Evolutionary conservation across 2,797 vertebrate genomes (phyloP).

Genomic region (Manis javanica): DNA sequence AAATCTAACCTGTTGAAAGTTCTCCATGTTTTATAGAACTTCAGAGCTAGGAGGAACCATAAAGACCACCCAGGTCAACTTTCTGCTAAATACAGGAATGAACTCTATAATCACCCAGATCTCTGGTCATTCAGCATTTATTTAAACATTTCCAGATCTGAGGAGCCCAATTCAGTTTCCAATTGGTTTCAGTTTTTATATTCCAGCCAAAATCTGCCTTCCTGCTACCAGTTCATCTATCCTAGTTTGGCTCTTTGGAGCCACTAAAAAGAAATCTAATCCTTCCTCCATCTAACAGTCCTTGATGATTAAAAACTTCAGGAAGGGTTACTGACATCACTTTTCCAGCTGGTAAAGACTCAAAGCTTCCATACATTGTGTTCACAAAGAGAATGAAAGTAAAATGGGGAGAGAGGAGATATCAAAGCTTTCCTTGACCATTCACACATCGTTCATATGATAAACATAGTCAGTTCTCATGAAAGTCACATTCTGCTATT

Average conservation of each 20-base stretch:
- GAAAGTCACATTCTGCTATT: slow-evolving; percentile 2
- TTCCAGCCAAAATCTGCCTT: not conserved
- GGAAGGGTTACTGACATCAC: not conserved
- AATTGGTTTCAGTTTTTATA: slow-evolving; percentile 24
- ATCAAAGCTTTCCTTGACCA: not conserved
- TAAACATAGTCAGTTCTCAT: not conserved
- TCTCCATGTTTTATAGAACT: not conserved
- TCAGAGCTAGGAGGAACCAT: not conserved
- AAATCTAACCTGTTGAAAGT: not conserved
- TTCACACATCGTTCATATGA: not conserved
- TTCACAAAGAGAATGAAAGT: not conserved
- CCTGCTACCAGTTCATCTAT: not conserved
- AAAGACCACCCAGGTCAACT: not conserved
- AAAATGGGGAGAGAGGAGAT: not conserved
- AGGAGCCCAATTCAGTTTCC: not conserved
- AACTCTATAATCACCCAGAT: not conserved
- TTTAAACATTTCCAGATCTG: slow-evolving; percentile 41
- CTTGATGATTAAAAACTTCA: not conserved
- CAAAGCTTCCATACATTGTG: not conserved
- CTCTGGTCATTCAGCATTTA: slow-evolving; percentile 6
- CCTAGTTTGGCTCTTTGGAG: not conserved
- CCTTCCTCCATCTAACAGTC: slow-evolving; percentile 15
- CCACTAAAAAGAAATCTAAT: slow-evolving; percentile 57
- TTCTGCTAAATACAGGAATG: slow-evolving; percentile 3
- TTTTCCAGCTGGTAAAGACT: not conserved